phyloP scores from a whole-genome alignment of 2,113 vertebrate species.

The Saccopteryx bilineata region DNA sequence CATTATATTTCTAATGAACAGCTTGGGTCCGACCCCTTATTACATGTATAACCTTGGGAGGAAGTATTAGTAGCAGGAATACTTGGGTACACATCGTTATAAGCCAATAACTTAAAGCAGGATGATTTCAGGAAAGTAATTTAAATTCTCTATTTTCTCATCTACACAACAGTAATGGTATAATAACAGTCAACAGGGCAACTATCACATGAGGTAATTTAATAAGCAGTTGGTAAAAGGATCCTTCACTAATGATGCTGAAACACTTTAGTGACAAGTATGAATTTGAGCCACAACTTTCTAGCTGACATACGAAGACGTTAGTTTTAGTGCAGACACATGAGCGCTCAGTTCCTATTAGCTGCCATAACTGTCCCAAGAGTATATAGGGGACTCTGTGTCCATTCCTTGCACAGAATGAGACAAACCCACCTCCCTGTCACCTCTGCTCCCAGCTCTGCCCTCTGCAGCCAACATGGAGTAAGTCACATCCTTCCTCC shows the following conservation, averaged over 20 bases:
- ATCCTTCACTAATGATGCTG: background rate
- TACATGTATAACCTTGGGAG: background rate
- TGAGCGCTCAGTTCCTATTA: background rate
- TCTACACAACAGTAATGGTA: slow-evolving; percentile 7
- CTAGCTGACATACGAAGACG: background rate
- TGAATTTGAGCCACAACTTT: slow-evolving; percentile 16
- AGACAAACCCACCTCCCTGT: background rate
- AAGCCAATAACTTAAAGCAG: slow-evolving; percentile 45
- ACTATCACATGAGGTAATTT: slow-evolving; percentile 32
- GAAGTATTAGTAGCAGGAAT: background rate
- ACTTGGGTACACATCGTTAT: background rate
- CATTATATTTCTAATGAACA: slow-evolving; percentile 48
- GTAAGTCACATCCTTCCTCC: background rate
- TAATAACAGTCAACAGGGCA: slow-evolving; percentile 49
- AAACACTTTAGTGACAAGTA: background rate
- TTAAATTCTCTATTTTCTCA: slow-evolving; percentile 36
- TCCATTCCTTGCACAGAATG: background rate
- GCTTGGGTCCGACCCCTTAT: background rate
- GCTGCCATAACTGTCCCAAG: background rate
- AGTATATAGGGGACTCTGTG: background rate
- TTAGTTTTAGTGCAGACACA: background rate
- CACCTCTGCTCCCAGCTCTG: slow-evolving; percentile 9
- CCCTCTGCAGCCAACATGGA: slow-evolving; percentile 20
- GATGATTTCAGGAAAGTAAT: slow-evolving; percentile 32
- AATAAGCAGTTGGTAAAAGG: slow-evolving; percentile 12